Base-by-base conservation (phyloP, 2,888 invertebrate species). In the Papilio demoleus region DNA sequence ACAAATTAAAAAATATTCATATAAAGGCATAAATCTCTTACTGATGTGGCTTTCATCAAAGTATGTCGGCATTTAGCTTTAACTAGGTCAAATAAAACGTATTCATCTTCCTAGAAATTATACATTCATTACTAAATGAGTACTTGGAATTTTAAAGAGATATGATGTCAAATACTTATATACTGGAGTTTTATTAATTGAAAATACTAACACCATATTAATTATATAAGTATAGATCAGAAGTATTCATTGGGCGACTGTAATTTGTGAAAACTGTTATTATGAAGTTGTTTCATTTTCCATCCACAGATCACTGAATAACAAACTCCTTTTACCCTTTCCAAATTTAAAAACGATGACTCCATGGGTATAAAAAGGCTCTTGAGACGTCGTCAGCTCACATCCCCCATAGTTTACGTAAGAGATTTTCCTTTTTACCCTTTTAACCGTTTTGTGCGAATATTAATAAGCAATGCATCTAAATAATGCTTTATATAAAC, bases 261-360 rank as follows among this genome's bases (percentile, higher is more conserved):
- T n/a, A n/a, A n/a, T n/a, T n/a, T n/a, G n/a, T n/a, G n/a, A n/a
- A n/a, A n/a, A n/a, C n/a, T n/a, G n/a, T n/a, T n/a, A n/a, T n/a
- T n/a, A n/a, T n/a, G n/a, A n/a, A n/a, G n/a, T n/a, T n/a, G n/a
- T n/a, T n/a, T n/a, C n/a, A n/a, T n/a, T n/a, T n/a, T n/a, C n/a
- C n/a, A n/a, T n/a, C 27, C 61, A 8, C n/a, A 31, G 11, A 17
- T 40, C 22, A 50, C 50, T 65, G 45, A 45, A 65, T 65, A 65
- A 65, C 59, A 34, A 58, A 58, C 45, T 58, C 42, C n/a, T 34
- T 31, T 60, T 59, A 38, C 47, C 66, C 60, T 4, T 58, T 56
- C 62, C 53, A 58, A 67, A 63, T 67, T 67, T 67, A 67, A 67
- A 67, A 67, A 67, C 62, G 67, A 67, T 67, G 67, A 63, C n/a